Evolutionary conservation across 2,113 vertebrate genomes (phyloP).

Genomic region (Callospermophilus lateralis): DNA sequence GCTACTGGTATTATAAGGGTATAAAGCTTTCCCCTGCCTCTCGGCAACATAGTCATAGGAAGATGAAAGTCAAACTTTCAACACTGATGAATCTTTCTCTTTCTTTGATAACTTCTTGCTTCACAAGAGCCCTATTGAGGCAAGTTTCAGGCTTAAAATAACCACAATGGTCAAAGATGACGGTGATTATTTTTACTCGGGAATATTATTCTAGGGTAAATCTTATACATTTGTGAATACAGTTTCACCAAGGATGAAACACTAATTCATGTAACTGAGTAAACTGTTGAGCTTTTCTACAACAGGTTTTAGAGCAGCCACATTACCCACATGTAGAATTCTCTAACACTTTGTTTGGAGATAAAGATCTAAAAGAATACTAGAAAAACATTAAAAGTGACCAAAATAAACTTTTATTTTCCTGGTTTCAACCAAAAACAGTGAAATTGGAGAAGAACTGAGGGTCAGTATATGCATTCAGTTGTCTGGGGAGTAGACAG

Average conservation of each 20-base stretch:
- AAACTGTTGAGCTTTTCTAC: background rate
- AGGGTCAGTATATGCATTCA: constrained; percentile 30
- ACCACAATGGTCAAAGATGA: background rate
- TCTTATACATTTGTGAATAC: background rate
- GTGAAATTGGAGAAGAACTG: constrained; percentile 42
- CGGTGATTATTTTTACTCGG: background rate
- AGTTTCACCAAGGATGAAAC: constrained; percentile 4
- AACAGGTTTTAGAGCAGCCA: background rate
- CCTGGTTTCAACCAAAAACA: constrained; percentile 6
- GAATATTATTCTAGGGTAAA: background rate
- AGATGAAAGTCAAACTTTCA: background rate
- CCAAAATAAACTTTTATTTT: constrained; percentile 1
- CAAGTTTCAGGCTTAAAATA: background rate
- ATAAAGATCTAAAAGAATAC: constrained; percentile 60
- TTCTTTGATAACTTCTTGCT: background rate
- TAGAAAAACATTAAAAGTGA: constrained; percentile 42
- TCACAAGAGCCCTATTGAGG: background rate
- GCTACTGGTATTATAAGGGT: fast-evolving
- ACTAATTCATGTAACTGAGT: background rate
- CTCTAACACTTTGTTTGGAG: constrained; percentile 21
- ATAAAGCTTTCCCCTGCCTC: background rate
- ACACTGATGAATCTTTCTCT: background rate
- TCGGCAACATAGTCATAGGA: background rate
- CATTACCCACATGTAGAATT: background rate
- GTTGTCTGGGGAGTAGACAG: constrained; percentile 69